These are phyloP conservation scores for Drosophila tristis DNA, from an alignment of 1,140 invertebrate genomes.

Conservation along the genomic window DNA sequence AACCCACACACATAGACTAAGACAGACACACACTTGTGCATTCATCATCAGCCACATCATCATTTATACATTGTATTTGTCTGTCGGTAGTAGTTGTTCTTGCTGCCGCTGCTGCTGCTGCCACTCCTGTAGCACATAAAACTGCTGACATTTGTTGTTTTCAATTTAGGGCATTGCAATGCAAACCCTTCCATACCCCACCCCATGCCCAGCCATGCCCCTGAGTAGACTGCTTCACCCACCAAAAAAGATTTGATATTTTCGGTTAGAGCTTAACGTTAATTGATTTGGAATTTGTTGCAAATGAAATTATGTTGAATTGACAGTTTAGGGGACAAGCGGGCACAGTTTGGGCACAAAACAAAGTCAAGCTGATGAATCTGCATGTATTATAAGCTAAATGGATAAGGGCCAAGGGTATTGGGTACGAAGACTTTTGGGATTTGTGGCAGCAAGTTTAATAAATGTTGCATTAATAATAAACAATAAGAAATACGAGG, in stretches of 20 bases:
- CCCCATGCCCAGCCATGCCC: background rate
- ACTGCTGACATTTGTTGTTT: conserved; percentile 80
- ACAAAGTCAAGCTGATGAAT: conserved; percentile 1
- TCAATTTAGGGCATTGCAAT: conserved; percentile 60
- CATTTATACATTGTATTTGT: conserved; percentile 81
- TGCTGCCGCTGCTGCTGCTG: conserved; percentile 26
- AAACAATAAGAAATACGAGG: no score
- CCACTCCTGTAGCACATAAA: conserved; percentile 63
- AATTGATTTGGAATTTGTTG: conserved; percentile 73
- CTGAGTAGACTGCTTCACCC: background rate
- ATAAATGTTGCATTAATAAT: no score
- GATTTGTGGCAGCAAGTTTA: no score
- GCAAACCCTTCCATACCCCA: no score
- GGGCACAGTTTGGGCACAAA: background rate
- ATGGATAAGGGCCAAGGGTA: background rate
- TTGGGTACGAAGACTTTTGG: no score
- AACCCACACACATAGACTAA: conserved; percentile 16
- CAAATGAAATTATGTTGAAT: conserved; percentile 58
- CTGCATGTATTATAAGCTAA: conserved; percentile 13
- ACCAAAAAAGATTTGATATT: conserved; percentile 19
- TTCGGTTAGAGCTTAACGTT: conserved; percentile 56
- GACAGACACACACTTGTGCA: conserved; percentile 47
- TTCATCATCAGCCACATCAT: conserved; percentile 79
- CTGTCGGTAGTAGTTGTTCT: conserved; percentile 36
- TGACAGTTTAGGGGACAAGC: conserved; percentile 45